These are phyloP conservation scores for Microcaecilia unicolor DNA, from an alignment of 2,797 vertebrate species.

Conservation along the genomic window DNA sequence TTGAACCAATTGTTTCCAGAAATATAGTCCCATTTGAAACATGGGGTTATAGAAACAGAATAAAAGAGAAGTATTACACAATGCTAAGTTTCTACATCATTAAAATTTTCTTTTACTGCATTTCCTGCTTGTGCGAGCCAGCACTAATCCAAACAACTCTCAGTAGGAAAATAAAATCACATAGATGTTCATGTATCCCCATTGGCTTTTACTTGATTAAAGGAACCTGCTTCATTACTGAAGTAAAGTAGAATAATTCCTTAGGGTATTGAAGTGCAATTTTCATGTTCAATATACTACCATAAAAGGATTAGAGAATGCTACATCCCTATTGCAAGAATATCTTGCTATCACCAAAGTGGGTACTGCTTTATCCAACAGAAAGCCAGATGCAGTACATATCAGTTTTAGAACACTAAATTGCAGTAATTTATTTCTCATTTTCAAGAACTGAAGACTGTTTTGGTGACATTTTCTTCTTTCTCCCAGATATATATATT, in stretches of 20 bases:
- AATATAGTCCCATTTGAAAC: too few species aligned
- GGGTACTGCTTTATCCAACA: background rate
- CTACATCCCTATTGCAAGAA: background rate
- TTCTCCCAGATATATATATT: too few species aligned
- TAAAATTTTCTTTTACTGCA: conserved; percentile 53
- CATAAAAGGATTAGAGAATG: conserved; percentile 6
- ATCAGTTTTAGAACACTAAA: too few species aligned
- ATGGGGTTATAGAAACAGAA: too few species aligned
- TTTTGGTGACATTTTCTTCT: too few species aligned
- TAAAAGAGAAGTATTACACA: too few species aligned
- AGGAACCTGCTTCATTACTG: conserved; percentile 36
- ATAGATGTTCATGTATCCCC: conserved; percentile 47
- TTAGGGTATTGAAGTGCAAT: conserved; percentile 12
- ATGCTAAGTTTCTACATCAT: too few species aligned
- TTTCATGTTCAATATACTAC: conserved; percentile 7
- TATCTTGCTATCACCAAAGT: conserved; percentile 6
- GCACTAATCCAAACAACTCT: conserved; percentile 60
- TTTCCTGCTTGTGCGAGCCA: conserved; percentile 50
- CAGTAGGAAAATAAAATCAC: conserved; percentile 49
- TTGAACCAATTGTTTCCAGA: too few species aligned
- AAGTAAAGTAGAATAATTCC: conserved; percentile 32
- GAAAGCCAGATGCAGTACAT: conserved; percentile 9
- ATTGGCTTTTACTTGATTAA: conserved; percentile 46
- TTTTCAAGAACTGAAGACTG: too few species aligned
- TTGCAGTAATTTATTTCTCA: too few species aligned